Evolutionary conservation across 2,888 invertebrate genomes (phyloP), one percentile per base, ranked within the genome.

Genomic region (Caenorhabditis sinica): DNA sequence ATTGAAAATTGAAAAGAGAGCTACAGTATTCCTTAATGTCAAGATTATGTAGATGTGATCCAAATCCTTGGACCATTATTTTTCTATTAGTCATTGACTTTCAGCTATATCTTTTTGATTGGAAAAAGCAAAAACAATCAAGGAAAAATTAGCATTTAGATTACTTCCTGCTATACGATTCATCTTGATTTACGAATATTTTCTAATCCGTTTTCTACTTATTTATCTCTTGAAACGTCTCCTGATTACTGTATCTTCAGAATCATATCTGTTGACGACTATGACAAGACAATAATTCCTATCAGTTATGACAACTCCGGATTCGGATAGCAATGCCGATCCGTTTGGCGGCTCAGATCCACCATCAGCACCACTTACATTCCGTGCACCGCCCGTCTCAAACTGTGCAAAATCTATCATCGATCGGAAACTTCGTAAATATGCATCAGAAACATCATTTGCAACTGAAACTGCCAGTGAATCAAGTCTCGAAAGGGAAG

Each of bases 381-480:
- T 86, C 69, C 85, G 87, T 45, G 82, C 86, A 1, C 85, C 85
- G 51, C 79, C 72, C 49, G 87, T 87, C n/a, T 84, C 88, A 61
- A 88, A 88, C 72, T 88, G 89, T 68, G 88, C 89, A 56, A 88
- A 87, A 75, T 86, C 88, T 3, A 90, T 90, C 33, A 90, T 89
- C 80, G 89, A 89, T 66, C 86, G 90, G 28, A 89, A 90, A 40
- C 80, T 92, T 74, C 82, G 90, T 17, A 92, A 92, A 76, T 92
- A 91, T 72, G 92, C 92, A 8, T 90, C 89, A 30, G 92, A 92
- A 72, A 92, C 92, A 20, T 87, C 88, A 9, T 92, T 92, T 75
- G 89, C 86, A 23, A 87, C 89, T 9, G 88, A 88, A 60, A 89
- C 90, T 1, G 91, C 89, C 20, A 83, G 83, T 28, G 89, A 88